These are phyloP conservation scores for Trichogramma pretiosum DNA, from an alignment of 1,140 invertebrate species.

Conservation along the genomic window DNA sequence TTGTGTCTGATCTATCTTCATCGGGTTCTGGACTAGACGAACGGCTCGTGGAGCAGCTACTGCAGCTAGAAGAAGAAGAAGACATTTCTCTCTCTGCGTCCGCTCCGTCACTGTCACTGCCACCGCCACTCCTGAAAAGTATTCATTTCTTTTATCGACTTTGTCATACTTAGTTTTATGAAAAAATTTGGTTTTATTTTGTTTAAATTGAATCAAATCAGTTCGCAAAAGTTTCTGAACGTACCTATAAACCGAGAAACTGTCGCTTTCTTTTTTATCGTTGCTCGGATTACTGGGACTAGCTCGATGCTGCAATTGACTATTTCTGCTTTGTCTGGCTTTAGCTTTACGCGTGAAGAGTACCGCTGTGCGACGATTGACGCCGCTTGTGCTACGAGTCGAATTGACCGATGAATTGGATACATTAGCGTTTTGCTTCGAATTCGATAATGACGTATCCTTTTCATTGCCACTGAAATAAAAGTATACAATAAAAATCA, in stretches of 20 bases:
- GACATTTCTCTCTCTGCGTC: slow-evolving; percentile 41
- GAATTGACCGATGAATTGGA: too few species aligned
- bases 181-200: too few species aligned
- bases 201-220: too few species aligned
- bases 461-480: slow-evolving; percentile 7
- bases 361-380: slow-evolving; percentile 76
- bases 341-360: slow-evolving; percentile 68
- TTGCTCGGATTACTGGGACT: slow-evolving; percentile 29
- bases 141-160: too few species aligned
- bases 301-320: too few species aligned
- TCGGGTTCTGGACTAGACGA: slow-evolving; percentile 34
- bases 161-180: slow-evolving; percentile 7
- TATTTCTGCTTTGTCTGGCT: slow-evolving; percentile 47
- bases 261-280: slow-evolving; percentile 47
- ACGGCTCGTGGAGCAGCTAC: slow-evolving; percentile 41
- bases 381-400: too few species aligned
- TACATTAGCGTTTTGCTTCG: neutral
- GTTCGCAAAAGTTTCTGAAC: too few species aligned
- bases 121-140: slow-evolving; percentile 34
- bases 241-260: slow-evolving; percentile 51
- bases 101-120: slow-evolving; percentile 39
- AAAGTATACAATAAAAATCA: too few species aligned
- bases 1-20: slow-evolving; percentile 1
- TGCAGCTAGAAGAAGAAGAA: slow-evolving; percentile 44
- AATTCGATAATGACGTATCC: neutral